Evolutionary conservation across 2,888 invertebrate genomes (phyloP).

Genomic region (Alsophila aescularia): DNA sequence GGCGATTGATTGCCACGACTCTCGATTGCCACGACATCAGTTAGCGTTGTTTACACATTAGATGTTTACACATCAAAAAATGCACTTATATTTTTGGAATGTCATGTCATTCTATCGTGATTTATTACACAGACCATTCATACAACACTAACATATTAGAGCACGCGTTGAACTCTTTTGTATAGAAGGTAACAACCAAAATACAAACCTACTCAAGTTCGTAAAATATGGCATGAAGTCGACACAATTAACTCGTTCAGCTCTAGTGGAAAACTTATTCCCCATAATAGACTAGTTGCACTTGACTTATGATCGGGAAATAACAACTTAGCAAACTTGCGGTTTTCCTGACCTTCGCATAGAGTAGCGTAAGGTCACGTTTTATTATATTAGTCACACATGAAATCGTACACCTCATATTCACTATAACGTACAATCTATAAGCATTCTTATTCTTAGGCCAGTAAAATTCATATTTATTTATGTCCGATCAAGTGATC

Average conservation of each 20-base stretch:
- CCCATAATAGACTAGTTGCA: slow-evolving; percentile 9
- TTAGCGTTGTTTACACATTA: too few relatives aligned
- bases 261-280: not conserved
- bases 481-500: not conserved
- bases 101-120: too few relatives aligned
- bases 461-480: not conserved
- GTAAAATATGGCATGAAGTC: too few relatives aligned
- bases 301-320: slow-evolving; percentile 30
- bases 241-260: too few relatives aligned
- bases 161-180: not conserved
- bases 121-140: too few relatives aligned
- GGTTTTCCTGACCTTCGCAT: slow-evolving; percentile 30
- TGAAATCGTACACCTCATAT: slow-evolving; percentile 12
- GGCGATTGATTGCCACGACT: too few relatives aligned
- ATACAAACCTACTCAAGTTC: not conserved
- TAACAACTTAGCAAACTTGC: slow-evolving; percentile 17
- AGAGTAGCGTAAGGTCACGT: slow-evolving; percentile 25
- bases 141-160: not conserved
- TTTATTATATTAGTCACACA: slow-evolving; percentile 25
- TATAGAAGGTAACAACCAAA: not conserved
- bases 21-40: too few relatives aligned
- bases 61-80: too few relatives aligned
- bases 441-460: not conserved
- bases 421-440: not conserved
- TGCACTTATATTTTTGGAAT: too few relatives aligned